Evolutionary conservation across 2,797 vertebrate genomes (phyloP).

Genomic region (Acanthiza pusilla): DNA sequence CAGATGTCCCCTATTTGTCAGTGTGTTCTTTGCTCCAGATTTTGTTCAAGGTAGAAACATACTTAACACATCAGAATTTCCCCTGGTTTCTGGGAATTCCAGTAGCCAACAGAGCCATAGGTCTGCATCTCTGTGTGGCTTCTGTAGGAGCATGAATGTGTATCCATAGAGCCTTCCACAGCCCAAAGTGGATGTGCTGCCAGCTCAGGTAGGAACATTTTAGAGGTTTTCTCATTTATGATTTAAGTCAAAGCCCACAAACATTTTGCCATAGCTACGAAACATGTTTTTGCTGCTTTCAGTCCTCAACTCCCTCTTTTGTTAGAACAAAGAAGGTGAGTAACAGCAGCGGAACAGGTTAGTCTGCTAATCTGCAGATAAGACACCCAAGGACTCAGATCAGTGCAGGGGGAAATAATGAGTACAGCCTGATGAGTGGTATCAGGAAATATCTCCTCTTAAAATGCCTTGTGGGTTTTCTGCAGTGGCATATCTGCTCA

Average conservation of each 20-base stretch:
- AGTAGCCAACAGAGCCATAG: not conserved
- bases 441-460: slow-evolving; percentile 67
- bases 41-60: not conserved
- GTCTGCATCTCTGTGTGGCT: not conserved
- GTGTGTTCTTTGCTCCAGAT: not conserved
- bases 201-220: not conserved
- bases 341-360: slow-evolving; percentile 43
- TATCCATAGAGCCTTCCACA: not conserved
- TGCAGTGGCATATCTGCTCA: not conserved
- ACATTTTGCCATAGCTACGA: not conserved
- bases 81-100: not conserved
- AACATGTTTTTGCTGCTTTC: not conserved
- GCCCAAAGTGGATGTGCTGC: fast-evolving
- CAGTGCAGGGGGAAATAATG: slow-evolving; percentile 45
- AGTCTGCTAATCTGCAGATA: slow-evolving; percentile 41
- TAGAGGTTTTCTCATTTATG: not conserved
- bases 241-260: not conserved
- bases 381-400: slow-evolving; percentile 50
- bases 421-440: slow-evolving; percentile 1
- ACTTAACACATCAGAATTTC: not conserved
- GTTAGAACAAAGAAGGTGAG: not conserved
- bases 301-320: not conserved
- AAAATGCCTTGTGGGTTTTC: slow-evolving; percentile 1
- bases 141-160: fast-evolving
- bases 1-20: not conserved